Evolutionary conservation across 2,113 vertebrate species (phyloP).

Genomic region (Rhinoptilus africanus): DNA sequence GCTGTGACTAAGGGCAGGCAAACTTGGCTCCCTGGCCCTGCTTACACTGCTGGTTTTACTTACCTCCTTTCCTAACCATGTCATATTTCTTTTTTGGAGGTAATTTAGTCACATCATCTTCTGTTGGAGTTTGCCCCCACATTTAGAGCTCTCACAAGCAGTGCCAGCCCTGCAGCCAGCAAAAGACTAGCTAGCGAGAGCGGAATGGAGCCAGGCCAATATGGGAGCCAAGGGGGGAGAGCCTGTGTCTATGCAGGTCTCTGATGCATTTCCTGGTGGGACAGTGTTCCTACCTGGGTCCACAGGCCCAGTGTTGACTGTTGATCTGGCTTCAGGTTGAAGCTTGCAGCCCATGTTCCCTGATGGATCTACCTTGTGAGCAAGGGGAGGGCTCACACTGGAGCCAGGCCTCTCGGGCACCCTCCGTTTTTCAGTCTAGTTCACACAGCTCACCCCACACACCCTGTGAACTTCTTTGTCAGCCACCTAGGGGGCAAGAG

Average conservation of each 20-base stretch:
- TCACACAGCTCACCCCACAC: neutral
- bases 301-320: no score
- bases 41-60: neutral
- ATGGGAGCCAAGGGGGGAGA: fast-evolving
- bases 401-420: neutral
- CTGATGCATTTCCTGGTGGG: neutral
- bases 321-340: neutral
- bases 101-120: neutral
- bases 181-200: neutral
- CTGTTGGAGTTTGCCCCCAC: fast-evolving
- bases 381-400: neutral
- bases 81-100: neutral
- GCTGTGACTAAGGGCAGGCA: neutral
- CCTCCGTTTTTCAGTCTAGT: neutral
- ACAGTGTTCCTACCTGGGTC: neutral
- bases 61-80: fast-evolving
- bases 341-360: neutral
- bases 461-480: neutral
- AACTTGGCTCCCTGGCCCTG: neutral
- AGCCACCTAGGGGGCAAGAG: neutral
- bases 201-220: neutral
- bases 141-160: neutral
- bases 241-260: neutral
- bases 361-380: neutral
- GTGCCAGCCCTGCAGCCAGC: neutral